Conservation (phyloP, 1,140 invertebrate species). For the Heliconius hermathena region DNA sequence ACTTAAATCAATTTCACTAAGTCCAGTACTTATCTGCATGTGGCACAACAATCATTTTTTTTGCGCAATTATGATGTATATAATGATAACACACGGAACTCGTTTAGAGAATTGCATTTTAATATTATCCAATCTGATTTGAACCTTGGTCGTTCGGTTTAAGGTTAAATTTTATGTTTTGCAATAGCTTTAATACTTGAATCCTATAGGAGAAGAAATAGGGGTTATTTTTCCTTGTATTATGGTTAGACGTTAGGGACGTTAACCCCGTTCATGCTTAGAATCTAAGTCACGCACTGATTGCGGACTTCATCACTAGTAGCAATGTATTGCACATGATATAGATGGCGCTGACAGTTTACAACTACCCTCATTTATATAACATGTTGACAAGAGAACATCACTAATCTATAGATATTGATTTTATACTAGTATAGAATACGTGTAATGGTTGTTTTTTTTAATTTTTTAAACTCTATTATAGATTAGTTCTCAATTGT, state of each 20-base stretch:
- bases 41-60: conserved; percentile 43
- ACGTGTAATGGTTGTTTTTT: background rate
- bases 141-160: conserved; percentile 11
- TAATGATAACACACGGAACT: conserved; percentile 46
- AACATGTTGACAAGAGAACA: conserved; percentile 3
- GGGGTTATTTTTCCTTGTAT: conserved; percentile 21
- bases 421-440: too few relatives aligned
- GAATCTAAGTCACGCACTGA: conserved; percentile 45
- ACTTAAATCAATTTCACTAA: conserved; percentile 25
- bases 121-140: conserved; percentile 13
- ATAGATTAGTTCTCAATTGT: too few relatives aligned
- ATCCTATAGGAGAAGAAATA: conserved; percentile 22
- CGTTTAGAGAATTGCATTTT: conserved; percentile 34
- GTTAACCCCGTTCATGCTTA: conserved; percentile 37
- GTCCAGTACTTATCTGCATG: conserved; percentile 26
- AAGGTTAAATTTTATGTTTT: conserved; percentile 17
- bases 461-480: too few relatives aligned
- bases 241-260: conserved; percentile 14
- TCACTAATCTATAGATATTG: background rate
- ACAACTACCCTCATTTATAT: conserved; percentile 31
- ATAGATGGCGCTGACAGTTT: conserved; percentile 44
- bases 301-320: conserved; percentile 43
- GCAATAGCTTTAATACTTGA: background rate
- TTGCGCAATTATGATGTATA: conserved; percentile 44
- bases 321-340: conserved; percentile 38